Evolutionary conservation across 2,797 vertebrate species (phyloP), one percentile per base, ranked within the genome.

Genomic region (Galaxias olidus): DNA sequence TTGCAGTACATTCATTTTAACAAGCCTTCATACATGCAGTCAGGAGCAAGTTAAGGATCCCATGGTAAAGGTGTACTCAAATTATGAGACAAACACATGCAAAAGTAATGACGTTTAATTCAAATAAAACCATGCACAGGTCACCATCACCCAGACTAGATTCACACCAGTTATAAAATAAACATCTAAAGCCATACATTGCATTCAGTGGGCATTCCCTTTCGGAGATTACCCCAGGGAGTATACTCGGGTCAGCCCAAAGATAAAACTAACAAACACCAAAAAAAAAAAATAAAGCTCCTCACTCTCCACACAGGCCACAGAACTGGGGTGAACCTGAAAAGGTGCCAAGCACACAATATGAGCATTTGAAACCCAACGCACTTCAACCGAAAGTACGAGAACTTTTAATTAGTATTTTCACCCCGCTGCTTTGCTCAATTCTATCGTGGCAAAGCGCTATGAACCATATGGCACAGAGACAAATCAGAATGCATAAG

Each of bases 51-150:
- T 30, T 30, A 50, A 50, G 14, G 9, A 50, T 14, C 59, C 9
- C 19, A 13, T n/a, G 10, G 6, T 12, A 60, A 30, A 61, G 50
- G 20, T 8, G 19, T 18, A 14, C 43, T 49, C 63, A n/a, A 81
- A 67, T 68, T 45, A 77, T 19, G 42, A 83, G 67, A 76, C 82
- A 65, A 75, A 81, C 45, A 11, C 47, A n/a, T 88, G 85, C 78
- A 88, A 90, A 89, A 86, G 86, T 87, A 86, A 86, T 78, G 78
- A 85, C 50, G 68, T 87, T 88, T 88, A 89, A 79, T 90, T 72
- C 67, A 87, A 88, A 89, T 82, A 83, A 86, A 87, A 84, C 74
- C 86, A 89, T 87, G 85, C 84, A 80, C 74, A 86, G 81, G 79
- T 83, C 75, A 83, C 80, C 72, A 12, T 75, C 79, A 80, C 76